These are phyloP conservation scores for Rhineura floridana DNA, from an alignment of 2,113 vertebrate species.

Conservation along the genomic window DNA sequence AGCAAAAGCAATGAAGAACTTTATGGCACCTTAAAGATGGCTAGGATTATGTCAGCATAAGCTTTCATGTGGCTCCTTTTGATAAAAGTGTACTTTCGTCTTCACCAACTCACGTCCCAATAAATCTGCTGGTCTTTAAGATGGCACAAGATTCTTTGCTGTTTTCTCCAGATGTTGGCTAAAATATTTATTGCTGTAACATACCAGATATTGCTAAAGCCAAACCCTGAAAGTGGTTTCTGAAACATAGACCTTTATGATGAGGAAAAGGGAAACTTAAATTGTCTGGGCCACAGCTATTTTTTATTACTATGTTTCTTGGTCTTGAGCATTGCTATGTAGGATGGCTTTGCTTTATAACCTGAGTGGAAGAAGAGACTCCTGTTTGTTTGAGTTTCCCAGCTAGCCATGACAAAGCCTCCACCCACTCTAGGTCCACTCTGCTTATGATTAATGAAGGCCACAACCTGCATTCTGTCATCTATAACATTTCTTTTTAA, in stretches of 20 bases:
- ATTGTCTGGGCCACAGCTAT: not conserved
- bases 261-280: too few species aligned
- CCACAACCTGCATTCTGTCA: not conserved
- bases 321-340: not conserved
- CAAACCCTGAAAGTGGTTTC: not conserved
- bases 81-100: not conserved
- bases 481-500: constrained; percentile 2
- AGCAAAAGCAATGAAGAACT: not conserved
- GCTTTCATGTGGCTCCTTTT: not conserved
- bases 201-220: not conserved
- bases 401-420: not conserved
- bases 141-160: not conserved
- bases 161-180: not conserved
- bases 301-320: not conserved
- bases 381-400: not conserved
- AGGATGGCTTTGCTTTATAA: not conserved
- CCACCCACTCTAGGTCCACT: not conserved
- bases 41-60: not conserved
- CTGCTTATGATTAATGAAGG: not conserved
- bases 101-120: not conserved
- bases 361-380: not conserved
- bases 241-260: not conserved
- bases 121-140: not conserved
- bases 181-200: not conserved
- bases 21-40: not conserved